Base-by-base conservation (phyloP, 2,113 vertebrate species). In the Thinocorus orbignyianus region DNA sequence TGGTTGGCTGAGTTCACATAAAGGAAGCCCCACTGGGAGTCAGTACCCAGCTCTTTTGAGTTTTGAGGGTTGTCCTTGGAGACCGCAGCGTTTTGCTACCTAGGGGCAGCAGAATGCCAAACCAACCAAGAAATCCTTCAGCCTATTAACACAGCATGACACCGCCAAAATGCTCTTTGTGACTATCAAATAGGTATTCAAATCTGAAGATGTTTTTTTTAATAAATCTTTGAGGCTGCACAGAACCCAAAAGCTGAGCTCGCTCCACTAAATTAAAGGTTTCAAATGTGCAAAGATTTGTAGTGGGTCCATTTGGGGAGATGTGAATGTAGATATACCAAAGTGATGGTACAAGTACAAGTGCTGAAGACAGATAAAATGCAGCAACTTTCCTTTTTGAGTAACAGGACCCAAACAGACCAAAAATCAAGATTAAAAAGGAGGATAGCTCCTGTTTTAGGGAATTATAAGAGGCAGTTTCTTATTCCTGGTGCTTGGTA, bases 1-100 rank as follows among this genome's bases (percentile, higher is more conserved):
- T 97, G 96, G 97, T 70, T 88, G 97, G 94, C 94, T 93, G 91
- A 93, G 77, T 94, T 97, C 95, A 97, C 95, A 97, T 61, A 48
- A 96, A 97, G 85, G 92, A 96, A 97, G 71, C 83, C 49, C 68
- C 33, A 3, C 81, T 93, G 88, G 82, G 89, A 86, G 62, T 61
- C 9, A 2, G 46, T 85, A 83, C 91, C 95, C 94, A 91, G 78
- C 87, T 71, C 28, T 93, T 97, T 87, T 25, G 95, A 97, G 95
- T 95, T 94, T 93, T 81, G 85, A 88, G 93, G 97, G 79, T 60
- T 94, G 93, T 92, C 72, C 81, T 96, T 22, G 15, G 25, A 85
- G 79, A 86, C 93, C 93, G 2, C 95, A 95, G 77, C 58, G 0
- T 90, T 93, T 83, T 57, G 76, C 57, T 93, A 86, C 86, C 87